Evolutionary conservation across 2,888 invertebrate genomes (phyloP), one percentile per base, ranked within the genome.

Genomic region (Lottia gigantea): DNA sequence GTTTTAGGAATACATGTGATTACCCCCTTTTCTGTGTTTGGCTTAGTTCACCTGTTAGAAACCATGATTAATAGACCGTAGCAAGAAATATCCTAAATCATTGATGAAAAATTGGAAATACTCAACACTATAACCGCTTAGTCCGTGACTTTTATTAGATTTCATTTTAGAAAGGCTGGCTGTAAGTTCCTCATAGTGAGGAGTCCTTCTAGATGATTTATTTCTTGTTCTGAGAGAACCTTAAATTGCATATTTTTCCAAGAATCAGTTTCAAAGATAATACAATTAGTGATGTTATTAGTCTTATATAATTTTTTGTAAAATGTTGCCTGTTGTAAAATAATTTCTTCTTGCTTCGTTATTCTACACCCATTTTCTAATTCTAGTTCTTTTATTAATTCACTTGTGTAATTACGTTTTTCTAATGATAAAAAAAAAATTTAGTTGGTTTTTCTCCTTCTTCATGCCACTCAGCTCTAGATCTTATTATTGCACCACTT

Each of bases 401-500:
- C 67, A 26, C 45, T 67, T 55, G 64, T 25, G 31, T 67, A 67
- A 49, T 67, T 71, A 45, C 71, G 47, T 45, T 16, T 47, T 71
- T 67, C 61, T 46, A 68, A 68, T 46, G 64, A 71, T 71, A n/a
- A n/a, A 67, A 31, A 31, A 31, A 31, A 31, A 31, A 31, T 31
- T 31, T 64, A 15, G 55, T 49, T 49, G 64, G 67, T 68, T 71
- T 71, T 61, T 64, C 64, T 19, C 67, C 68, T 31, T 71, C 4
- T 19, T 66, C 47, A 12, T 47, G 26, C 66, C 66, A 66, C 40
- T 66, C 26, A 12, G 66, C 46, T n/a, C 67, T 69, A 16, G 69
- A 64, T 31, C 69, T 64, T 31, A 69, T 19, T n/a, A 69, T 64
- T 15, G 26, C 46, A n/a, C 68, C 68, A 40, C 25, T 46, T 15